These are phyloP conservation scores for Fissipunctia ypsillon DNA, from an alignment of 2,888 invertebrate species.

Conservation along the genomic window DNA sequence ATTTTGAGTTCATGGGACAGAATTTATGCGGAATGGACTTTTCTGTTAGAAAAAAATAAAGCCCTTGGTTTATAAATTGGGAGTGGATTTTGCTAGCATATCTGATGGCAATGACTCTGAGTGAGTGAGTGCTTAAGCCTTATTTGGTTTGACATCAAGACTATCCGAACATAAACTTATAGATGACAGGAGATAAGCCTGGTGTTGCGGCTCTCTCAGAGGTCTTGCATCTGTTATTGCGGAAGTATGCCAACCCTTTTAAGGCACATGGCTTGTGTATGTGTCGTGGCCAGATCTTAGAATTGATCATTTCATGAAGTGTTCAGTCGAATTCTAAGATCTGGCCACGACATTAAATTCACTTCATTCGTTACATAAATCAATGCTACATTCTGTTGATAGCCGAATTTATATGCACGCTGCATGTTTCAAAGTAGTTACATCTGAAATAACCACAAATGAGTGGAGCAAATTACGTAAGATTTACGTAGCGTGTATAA, in stretches of 20 bases:
- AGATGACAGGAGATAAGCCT: background rate
- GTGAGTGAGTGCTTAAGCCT: too few species aligned
- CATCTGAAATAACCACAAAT: conserved; percentile 59
- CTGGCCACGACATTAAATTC: too few species aligned
- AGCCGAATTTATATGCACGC: conserved; percentile 21
- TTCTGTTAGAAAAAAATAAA: conserved; percentile 31
- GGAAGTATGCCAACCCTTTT: conserved; percentile 13
- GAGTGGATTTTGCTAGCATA: background rate
- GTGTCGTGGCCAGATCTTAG: too few species aligned
- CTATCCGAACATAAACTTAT: background rate
- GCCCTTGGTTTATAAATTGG: background rate
- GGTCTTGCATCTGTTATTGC: background rate
- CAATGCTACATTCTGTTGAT: conserved; percentile 21
- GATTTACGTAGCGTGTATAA: conserved; percentile 48
- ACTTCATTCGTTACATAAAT: conserved; percentile 21
- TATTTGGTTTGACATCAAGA: background rate
- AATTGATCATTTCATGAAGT: too few species aligned
- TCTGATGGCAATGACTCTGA: background rate
- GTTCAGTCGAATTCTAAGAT: too few species aligned
- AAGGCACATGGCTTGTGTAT: background rate
- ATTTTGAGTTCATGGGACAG: conserved; percentile 11
- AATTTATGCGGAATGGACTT: background rate
- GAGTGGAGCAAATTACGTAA: conserved; percentile 50
- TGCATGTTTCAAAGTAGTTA: conserved; percentile 49
- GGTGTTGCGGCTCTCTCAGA: background rate